phyloP scores from a whole-genome alignment of 2,888 invertebrate species.

The Syrphus vitripennis region DNA sequence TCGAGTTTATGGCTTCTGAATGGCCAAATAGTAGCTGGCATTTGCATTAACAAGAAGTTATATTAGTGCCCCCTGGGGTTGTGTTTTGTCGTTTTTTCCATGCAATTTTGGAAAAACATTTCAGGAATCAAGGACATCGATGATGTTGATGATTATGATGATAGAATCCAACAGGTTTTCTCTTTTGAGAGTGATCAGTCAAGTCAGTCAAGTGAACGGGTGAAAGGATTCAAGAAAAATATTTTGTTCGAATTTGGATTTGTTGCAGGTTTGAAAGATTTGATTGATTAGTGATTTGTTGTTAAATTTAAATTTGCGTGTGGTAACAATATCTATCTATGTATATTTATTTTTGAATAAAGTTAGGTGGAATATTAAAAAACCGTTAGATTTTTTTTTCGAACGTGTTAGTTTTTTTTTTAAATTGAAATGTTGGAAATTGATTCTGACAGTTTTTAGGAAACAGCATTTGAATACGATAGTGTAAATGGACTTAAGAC shows the following conservation, averaged over 20 bases:
- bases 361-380: background rate
- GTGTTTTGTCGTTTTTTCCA: constrained; percentile 3
- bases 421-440: background rate
- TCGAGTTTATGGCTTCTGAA: constrained; percentile 61
- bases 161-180: constrained; percentile 23
- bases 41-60: constrained; percentile 36
- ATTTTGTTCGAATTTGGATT: background rate
- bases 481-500: too few species aligned
- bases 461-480: too few species aligned
- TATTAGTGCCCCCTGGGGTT: constrained; percentile 41
- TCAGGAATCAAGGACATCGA: constrained; percentile 47
- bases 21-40: constrained; percentile 61
- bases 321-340: background rate
- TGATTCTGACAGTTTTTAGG: background rate
- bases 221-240: constrained; percentile 30
- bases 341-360: too few species aligned
- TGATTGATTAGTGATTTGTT: constrained; percentile 10
- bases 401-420: background rate
- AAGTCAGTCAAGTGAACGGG: constrained; percentile 7
- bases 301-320: background rate
- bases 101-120: constrained; percentile 19
- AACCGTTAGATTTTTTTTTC: background rate
- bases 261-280: background rate
- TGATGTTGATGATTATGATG: background rate
- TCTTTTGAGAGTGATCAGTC: constrained; percentile 65